Evolutionary conservation across 2,797 vertebrate species (phyloP).

Genomic region (Notoglanidium macrostoma): DNA sequence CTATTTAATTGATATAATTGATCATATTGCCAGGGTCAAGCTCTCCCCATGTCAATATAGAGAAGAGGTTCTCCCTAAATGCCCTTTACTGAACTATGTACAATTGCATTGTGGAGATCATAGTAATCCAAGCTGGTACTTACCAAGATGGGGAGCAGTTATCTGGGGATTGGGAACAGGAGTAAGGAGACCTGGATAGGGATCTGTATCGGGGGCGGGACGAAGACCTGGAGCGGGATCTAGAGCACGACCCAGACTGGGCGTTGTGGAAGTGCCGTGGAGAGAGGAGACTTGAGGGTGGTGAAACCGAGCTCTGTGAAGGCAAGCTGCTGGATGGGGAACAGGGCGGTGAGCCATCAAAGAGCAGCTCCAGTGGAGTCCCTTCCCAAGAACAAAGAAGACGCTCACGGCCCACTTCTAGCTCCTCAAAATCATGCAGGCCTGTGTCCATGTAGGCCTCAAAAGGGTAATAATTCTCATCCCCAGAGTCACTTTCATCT

Average conservation of each 20-base stretch:
- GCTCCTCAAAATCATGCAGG: conserved; percentile 88
- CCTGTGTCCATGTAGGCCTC: conserved; percentile 87
- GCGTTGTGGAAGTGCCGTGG: conserved; percentile 70
- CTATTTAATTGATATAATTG: too few relatives aligned
- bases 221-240: conserved; percentile 83
- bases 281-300: conserved; percentile 83
- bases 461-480: conserved; percentile 81
- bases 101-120: conserved; percentile 20
- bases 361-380: conserved; percentile 89
- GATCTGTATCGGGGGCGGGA: conserved; percentile 88
- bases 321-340: conserved; percentile 95
- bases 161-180: conserved; percentile 82
- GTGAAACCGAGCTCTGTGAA: conserved; percentile 90
- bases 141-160: conserved; percentile 50
- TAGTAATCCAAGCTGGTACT: conserved; percentile 35
- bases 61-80: conserved; percentile 9
- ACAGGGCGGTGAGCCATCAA: conserved; percentile 90
- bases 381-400: conserved; percentile 93
- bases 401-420: conserved; percentile 75
- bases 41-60: conserved; percentile 30
- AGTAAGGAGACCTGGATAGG: conserved; percentile 93
- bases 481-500: conserved; percentile 79
- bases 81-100: conserved; percentile 19
- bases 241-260: conserved; percentile 56
- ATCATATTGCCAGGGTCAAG: conserved; percentile 51